Evolutionary conservation across 2,113 vertebrate genomes (phyloP), one percentile per base, ranked within the genome.

Genomic region (Empidonax traillii): DNA sequence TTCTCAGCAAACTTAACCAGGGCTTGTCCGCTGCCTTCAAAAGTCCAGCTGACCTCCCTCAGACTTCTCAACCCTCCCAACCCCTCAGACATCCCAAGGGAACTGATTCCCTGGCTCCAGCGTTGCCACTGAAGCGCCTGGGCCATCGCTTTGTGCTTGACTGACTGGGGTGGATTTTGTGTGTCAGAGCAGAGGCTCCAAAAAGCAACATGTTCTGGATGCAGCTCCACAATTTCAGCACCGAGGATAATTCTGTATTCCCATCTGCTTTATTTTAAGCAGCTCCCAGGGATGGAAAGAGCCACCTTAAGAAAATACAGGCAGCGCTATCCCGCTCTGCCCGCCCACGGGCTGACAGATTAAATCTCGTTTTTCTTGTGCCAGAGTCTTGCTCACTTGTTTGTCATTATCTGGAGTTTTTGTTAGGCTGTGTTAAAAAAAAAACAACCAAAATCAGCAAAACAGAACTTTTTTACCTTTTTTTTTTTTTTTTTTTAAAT

Each of bases 301-400:
- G 83, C 90, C 86, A 94, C 96, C 95, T 97, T 96, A 96, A 94
- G 76, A 94, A 87, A 93, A 93, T 30, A 14, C 62, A 96, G 81
- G 85, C 87, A 89, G 78, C 46, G 6, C 71, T 62, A 82, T 82
- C 85, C 87, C 89, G 93, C 79, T 91, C 92, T 72, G 56, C 69
- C 93, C 63, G 0, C 96, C 96, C 89, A 93, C 82, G 5, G 91
- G 75, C 85, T 93, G 89, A 91, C 87, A 93, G 93, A 96, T 96
- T 79, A 95, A 85, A 95, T 94, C 95, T 96, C 30, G 0, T 89
- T 89, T 63, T 61, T 33, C 78, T 83, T 93, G 87, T 93, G 95
- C 93, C 94, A 96, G 89, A 92, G 81, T 93, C 89, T 96, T 96
- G 95, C 95, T 97, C 93, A 94, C 94, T 96, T 97, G 94, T 96